These are phyloP conservation scores for Iphiclides podalirius DNA, from an alignment of 2,888 invertebrate genomes.

Conservation along the genomic window DNA sequence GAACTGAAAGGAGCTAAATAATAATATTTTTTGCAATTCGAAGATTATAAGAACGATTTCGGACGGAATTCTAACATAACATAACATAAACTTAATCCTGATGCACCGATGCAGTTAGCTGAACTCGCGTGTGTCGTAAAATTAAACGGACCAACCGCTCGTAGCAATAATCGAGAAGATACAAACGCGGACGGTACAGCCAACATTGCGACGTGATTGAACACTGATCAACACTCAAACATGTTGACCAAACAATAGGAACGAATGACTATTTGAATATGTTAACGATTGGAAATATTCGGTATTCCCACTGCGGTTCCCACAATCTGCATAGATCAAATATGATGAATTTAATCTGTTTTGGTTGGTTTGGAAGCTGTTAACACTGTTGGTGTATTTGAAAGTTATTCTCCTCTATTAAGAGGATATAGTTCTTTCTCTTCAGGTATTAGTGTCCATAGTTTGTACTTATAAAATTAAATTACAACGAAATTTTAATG, in stretches of 20 bases:
- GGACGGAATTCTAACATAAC: no score
- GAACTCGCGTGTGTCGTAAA: no score
- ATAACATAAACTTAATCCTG: no score
- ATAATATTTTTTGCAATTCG: no score
- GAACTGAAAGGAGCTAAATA: no score
- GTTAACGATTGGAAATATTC: conserved; percentile 19
- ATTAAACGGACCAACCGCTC: no score
- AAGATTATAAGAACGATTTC: no score
- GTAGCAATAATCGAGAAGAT: no score
- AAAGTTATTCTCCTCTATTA: background rate
- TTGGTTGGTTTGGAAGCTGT: background rate
- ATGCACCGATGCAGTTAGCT: no score
- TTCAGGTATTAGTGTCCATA: background rate
- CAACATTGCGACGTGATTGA: conserved; percentile 21
- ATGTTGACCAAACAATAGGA: conserved; percentile 21
- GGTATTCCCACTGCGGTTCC: background rate
- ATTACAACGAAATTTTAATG: no score
- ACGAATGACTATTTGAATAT: conserved; percentile 21
- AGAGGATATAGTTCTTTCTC: background rate
- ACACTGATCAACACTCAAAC: conserved; percentile 22
- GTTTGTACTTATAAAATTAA: no score
- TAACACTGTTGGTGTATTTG: background rate
- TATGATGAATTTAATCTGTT: conserved; percentile 9
- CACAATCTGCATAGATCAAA: conserved; percentile 1
- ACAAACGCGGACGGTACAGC: conserved; percentile 1